phyloP scores from a whole-genome alignment of 2,797 vertebrate genomes.

The Silurus lanzhouensis region DNA sequence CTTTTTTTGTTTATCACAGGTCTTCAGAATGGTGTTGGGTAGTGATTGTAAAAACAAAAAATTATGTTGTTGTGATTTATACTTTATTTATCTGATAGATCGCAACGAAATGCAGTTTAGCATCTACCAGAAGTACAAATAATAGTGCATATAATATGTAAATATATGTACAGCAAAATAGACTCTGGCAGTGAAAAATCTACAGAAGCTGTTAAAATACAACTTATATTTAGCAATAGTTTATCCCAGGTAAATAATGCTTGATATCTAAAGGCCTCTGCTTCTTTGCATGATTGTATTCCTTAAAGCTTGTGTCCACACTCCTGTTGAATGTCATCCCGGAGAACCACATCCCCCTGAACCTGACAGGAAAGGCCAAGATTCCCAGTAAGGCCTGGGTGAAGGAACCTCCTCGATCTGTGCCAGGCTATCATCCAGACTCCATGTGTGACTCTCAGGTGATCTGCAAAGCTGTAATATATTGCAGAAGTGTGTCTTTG shows the following conservation, averaged over 20 bases:
- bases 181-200: too few species aligned
- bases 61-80: neutral
- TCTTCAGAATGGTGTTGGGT: neutral
- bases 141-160: too few species aligned
- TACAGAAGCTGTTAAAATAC: too few species aligned
- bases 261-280: neutral
- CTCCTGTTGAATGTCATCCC: conserved; percentile 92
- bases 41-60: neutral
- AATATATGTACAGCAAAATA: too few species aligned
- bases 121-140: too few species aligned
- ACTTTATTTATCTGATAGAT: neutral
- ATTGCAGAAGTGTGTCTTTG: neutral
- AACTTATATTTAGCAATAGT: neutral
- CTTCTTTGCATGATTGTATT: neutral
- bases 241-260: neutral
- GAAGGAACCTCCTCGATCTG: conserved; percentile 68
- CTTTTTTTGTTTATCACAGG: neutral
- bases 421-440: conserved; percentile 75
- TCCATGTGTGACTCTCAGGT: conserved; percentile 97
- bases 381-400: conserved; percentile 89
- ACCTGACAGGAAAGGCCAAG: conserved; percentile 88
- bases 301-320: conserved; percentile 87
- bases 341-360: conserved; percentile 79
- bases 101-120: too few species aligned
- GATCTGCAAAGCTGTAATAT: conserved; percentile 20